Evolutionary conservation across 2,888 invertebrate species (phyloP).

Genomic region (Pheosia gnoma): DNA sequence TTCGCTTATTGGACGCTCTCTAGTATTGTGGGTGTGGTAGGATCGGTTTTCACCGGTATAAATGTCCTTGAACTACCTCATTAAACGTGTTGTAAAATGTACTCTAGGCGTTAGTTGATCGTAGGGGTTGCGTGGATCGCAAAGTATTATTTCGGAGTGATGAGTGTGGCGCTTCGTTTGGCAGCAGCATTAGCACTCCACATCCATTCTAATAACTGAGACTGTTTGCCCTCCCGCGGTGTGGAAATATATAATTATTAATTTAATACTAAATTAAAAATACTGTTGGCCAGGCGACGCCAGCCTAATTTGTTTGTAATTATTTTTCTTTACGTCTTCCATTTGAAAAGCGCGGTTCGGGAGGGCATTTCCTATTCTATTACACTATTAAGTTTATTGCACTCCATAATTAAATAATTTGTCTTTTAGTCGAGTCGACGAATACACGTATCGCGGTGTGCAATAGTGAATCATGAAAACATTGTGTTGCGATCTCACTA

Average conservation of each 20-base stretch:
- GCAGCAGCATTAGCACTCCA: constrained; percentile 54
- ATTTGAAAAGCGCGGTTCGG: constrained; percentile 61
- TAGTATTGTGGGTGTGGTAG: constrained; percentile 28
- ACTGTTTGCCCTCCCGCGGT: constrained; percentile 62
- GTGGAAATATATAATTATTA: constrained; percentile 31
- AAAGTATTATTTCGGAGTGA: constrained; percentile 40
- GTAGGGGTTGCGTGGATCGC: constrained; percentile 34
- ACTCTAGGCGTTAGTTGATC: constrained; percentile 36
- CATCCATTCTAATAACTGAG: constrained; percentile 51
- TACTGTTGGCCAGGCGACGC: constrained; percentile 40
- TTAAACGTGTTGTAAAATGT: constrained; percentile 42
- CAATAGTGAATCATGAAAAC: constrained; percentile 3
- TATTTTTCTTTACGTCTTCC: constrained; percentile 62
- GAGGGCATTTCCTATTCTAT: constrained; percentile 79
- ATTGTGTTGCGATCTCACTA: constrained; percentile 7
- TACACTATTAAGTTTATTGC: constrained; percentile 79
- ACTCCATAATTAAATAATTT: constrained; percentile 68
- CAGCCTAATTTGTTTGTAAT: constrained; percentile 47
- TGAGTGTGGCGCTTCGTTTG: constrained; percentile 38
- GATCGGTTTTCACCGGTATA: constrained; percentile 36
- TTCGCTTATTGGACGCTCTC: constrained; percentile 34
- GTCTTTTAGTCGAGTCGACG: constrained; percentile 46
- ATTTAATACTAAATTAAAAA: constrained; percentile 33
- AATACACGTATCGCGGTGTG: constrained; percentile 19
- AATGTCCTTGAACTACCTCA: constrained; percentile 48